phyloP scores from a whole-genome alignment of 1,140 invertebrate genomes.

The Macrobrachium nipponense region DNA sequence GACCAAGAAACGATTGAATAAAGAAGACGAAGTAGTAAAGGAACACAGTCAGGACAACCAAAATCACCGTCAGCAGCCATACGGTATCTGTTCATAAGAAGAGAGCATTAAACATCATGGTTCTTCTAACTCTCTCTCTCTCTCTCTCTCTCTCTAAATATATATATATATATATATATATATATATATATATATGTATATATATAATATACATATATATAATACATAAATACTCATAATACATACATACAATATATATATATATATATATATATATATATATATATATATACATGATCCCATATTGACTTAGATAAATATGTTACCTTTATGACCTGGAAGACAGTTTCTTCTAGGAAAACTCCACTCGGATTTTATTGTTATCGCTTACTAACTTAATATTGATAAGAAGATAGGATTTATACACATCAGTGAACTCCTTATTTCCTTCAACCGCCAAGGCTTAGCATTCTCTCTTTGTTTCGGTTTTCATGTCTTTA shows the following conservation, averaged over 20 bases:
- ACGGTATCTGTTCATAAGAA: background rate
- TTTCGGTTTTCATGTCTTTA: too few species aligned
- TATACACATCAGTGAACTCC: background rate
- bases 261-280: slow-evolving; percentile 6
- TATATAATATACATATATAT: background rate
- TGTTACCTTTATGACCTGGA: too few species aligned
- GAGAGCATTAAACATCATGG: too few species aligned
- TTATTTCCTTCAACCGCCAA: too few species aligned
- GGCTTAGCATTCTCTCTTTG: too few species aligned
- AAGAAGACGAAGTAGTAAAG: slow-evolving; percentile 35
- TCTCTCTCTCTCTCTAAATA: too few species aligned
- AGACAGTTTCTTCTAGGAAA: too few species aligned
- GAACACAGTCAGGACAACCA: background rate
- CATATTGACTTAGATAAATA: background rate
- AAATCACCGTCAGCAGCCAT: slow-evolving; percentile 4
- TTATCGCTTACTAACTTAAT: background rate
- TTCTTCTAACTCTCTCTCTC: too few species aligned
- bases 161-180: slow-evolving; percentile 7
- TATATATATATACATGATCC: background rate
- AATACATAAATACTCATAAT: too few species aligned
- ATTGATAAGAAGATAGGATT: background rate
- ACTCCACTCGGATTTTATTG: too few species aligned
- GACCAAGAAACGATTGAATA: background rate
- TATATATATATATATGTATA: slow-evolving; percentile 9
- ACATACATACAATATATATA: too few species aligned